These are phyloP conservation scores for Saccostrea echinata DNA, from an alignment of 1,140 invertebrate species.

Conservation along the genomic window DNA sequence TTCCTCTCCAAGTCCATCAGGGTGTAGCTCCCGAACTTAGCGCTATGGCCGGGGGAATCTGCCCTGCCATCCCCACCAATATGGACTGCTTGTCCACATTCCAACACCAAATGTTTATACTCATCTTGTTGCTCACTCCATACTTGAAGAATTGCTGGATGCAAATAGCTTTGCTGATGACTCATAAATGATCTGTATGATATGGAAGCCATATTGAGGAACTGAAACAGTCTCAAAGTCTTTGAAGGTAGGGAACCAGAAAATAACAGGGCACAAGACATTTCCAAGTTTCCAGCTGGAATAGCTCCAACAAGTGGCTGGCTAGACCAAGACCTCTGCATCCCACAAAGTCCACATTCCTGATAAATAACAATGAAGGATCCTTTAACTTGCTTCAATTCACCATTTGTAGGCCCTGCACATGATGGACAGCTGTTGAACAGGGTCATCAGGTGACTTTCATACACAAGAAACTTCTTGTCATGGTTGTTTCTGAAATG, in stretches of 20 bases:
- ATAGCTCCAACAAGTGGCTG: conserved; percentile 39
- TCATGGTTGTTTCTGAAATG: too few relatives aligned
- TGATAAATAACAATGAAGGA: conserved; percentile 32
- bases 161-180: neutral
- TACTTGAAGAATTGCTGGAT: neutral
- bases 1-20: conserved; percentile 41
- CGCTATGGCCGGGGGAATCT: conserved; percentile 57
- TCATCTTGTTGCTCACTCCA: conserved; percentile 35
- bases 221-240: neutral
- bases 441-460: conserved; percentile 7
- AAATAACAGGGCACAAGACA: conserved; percentile 36
- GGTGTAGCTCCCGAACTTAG: conserved; percentile 56
- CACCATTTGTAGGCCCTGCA: neutral
- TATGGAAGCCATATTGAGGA: neutral
- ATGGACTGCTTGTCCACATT: neutral
- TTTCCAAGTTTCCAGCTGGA: conserved; percentile 27
- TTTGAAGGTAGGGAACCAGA: neutral
- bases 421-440: conserved; percentile 33
- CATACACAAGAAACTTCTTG: conserved; percentile 23
- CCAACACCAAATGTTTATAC: neutral
- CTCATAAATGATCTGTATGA: neutral
- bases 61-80: conserved; percentile 57
- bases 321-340: neutral
- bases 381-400: neutral
- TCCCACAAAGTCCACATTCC: conserved; percentile 22